Conservation (phyloP, 2,797 vertebrate species). For the Tokudaia muenninki region DNA sequence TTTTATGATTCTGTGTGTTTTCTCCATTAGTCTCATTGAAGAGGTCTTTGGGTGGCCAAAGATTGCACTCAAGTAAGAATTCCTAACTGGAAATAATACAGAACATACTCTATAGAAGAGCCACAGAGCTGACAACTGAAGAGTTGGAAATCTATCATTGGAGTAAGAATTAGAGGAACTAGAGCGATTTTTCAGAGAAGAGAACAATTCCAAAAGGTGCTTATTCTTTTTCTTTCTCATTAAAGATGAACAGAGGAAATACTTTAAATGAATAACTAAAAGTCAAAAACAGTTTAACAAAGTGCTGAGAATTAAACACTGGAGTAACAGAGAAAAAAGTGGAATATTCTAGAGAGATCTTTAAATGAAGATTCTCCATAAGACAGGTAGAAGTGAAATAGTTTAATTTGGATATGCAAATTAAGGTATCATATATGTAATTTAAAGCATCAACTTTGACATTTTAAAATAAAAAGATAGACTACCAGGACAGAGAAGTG, state of each 20-base stretch:
- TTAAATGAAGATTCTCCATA: constrained; percentile 6
- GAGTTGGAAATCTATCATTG: not conserved
- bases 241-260: constrained; percentile 1
- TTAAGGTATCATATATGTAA: not conserved
- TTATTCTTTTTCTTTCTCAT: not conserved
- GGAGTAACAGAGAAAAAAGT: not conserved
- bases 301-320: not conserved
- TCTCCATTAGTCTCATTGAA: constrained; percentile 2
- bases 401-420: constrained; percentile 17
- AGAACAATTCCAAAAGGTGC: not conserved
- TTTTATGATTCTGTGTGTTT: not conserved
- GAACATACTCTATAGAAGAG: constrained; percentile 2
- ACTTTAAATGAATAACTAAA: not conserved
- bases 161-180: constrained; percentile 2
- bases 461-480: constrained; percentile 37
- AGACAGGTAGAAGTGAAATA: not conserved
- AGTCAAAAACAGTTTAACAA: not conserved
- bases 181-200: constrained; percentile 1
- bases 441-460: not conserved
- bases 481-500: no score
- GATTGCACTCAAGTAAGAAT: not conserved
- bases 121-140: not conserved
- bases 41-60: constrained; percentile 16
- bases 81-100: not conserved
- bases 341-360: constrained; percentile 3